Evolutionary conservation across 2,113 vertebrate genomes (phyloP).

Genomic region (Maylandia zebra): DNA sequence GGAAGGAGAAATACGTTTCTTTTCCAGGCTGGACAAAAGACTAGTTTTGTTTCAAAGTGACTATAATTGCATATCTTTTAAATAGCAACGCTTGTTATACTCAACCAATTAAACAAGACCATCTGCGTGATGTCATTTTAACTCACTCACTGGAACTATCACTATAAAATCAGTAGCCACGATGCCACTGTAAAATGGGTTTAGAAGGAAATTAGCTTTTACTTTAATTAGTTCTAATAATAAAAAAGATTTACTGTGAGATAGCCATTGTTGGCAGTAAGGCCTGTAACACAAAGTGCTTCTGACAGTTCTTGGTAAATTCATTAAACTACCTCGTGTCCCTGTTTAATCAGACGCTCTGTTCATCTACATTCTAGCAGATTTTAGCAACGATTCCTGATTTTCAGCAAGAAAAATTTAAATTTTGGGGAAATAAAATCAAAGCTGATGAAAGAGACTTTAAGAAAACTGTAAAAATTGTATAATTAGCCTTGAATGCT

Average conservation of each 20-base stretch:
- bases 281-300: background rate
- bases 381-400: background rate
- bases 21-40: slow-evolving; percentile 4
- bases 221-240: slow-evolving; percentile 68
- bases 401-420: background rate
- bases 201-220: slow-evolving; percentile 46
- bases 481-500: background rate
- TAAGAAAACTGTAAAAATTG: background rate
- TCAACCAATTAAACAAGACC: slow-evolving; percentile 50
- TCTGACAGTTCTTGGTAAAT: slow-evolving; percentile 32
- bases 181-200: slow-evolving; percentile 28
- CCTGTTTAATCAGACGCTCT: background rate
- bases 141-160: slow-evolving; percentile 47
- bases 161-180: slow-evolving; percentile 32
- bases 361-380: background rate
- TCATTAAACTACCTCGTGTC: slow-evolving; percentile 1
- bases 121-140: slow-evolving; percentile 61
- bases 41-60: slow-evolving; percentile 3
- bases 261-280: slow-evolving; percentile 9
- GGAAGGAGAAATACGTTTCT: slow-evolving; percentile 4
- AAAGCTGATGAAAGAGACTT: background rate
- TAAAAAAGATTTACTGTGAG: slow-evolving; percentile 39
- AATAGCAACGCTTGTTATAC: slow-evolving; percentile 23
- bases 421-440: background rate
- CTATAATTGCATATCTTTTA: slow-evolving; percentile 17